A percentile compares a stretch with the other conserved stretches of the same genome.
Conservation (phyloP, 2,113 vertebrate species). For the Archocentrus centrarchus region DNA sequence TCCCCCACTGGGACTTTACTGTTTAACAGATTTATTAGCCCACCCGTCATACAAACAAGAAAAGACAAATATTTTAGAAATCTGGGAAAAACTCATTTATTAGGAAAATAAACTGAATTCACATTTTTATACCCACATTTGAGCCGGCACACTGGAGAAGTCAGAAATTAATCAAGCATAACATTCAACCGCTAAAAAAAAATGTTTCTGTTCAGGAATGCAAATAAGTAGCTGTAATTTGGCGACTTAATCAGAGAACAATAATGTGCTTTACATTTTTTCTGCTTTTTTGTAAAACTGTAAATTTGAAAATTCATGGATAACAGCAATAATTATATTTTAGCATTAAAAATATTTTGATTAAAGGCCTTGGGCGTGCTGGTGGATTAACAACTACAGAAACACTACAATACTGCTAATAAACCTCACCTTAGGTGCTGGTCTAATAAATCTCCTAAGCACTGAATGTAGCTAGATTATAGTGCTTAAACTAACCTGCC, state of each 20-base stretch:
- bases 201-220: background rate
- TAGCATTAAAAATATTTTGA: no score
- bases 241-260: background rate
- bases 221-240: background rate
- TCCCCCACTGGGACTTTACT: no score
- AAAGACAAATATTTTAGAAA: no score
- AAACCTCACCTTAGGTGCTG: background rate
- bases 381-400: no score
- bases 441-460: background rate
- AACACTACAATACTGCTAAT: background rate
- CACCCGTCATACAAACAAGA: no score
- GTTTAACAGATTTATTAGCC: no score
- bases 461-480: slow-evolving; percentile 24
- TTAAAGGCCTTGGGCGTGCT: no score
- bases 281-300: no score
- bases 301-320: background rate
- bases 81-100: background rate
- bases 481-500: slow-evolving; percentile 1
- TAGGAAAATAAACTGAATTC: background rate
- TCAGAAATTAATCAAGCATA: no score
- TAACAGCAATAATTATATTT: background rate
- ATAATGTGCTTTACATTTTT: background rate
- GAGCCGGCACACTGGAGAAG: no score
- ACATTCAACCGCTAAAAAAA: no score
- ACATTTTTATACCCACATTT: background rate